Base-by-base conservation (phyloP, 2,797 vertebrate species). In the Podarcis siculus region DNA sequence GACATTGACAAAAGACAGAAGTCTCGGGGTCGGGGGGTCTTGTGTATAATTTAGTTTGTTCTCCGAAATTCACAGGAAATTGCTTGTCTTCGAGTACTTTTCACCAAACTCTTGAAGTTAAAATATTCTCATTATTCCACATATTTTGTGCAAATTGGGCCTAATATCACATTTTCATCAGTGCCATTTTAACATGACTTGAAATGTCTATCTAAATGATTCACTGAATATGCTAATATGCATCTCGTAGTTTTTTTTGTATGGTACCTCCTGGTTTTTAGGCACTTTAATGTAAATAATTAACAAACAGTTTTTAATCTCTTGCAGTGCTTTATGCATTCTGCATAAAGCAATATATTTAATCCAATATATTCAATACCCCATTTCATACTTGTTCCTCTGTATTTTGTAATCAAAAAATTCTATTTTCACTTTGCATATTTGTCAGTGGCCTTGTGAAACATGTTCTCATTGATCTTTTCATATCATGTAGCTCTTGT, bases 401-500 rank as follows among this genome's bases (percentile, higher is more conserved):
- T 79, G 8, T 83, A 21, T 79, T 89, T 81, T 45, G 8, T 86
- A 84, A 82, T 35, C 25, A 71, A n/a, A 39, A 37, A 21, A 5
- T 79, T 67, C 42, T 69, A 61, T 88, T 23, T 83, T 25, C 91
- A 67, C 82, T 87, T 61, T 21, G 0, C 30, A 71, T 87, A 37
- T 90, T 79, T 61, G 3, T 79, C 69, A 92, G 92, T 82, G 30
- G 45, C 39, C 49, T 42, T 87, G 92, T 83, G 90, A 89, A 80
- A 32, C 87, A 27, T 87, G 30, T 49, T 69, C 91, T 86, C 94
- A 92, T 72, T 80, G 67, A 88, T 32, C 3, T 30, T 89, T 83
- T 89, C 71, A 67, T 71, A 55, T 66, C 79, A 32, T 19, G 37
- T 89, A 83, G 27, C 37, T 90, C 92, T 95, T 96, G 67, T 80